Conservation (phyloP, 2,113 vertebrate genomes). For the Bubo scandiacus region DNA sequence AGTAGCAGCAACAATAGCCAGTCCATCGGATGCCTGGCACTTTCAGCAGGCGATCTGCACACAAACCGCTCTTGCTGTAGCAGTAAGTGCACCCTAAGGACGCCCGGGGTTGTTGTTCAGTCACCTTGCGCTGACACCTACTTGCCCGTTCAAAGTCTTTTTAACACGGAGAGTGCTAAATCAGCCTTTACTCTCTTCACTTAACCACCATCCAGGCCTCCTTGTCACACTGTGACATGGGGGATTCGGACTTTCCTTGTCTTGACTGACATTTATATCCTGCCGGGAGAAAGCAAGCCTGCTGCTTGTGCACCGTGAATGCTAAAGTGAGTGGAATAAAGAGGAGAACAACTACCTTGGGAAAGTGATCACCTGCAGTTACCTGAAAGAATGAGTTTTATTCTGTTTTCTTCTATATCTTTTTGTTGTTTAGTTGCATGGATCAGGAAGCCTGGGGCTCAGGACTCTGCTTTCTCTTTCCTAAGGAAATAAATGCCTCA, state of each 20-base stretch:
- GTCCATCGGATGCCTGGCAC: background rate
- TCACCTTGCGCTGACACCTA: conserved; percentile 25
- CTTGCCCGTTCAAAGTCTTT: background rate
- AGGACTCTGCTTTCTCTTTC: background rate
- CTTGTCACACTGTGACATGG: conserved; percentile 1
- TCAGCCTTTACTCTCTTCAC: background rate
- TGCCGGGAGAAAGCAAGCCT: conserved; percentile 1
- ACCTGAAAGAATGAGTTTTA: background rate
- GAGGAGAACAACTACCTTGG: background rate
- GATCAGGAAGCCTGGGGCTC: background rate
- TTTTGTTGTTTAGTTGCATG: background rate
- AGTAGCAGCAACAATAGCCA: background rate
- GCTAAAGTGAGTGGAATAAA: conserved; percentile 27
- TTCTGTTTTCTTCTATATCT: background rate
- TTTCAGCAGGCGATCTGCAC: background rate
- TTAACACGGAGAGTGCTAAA: background rate
- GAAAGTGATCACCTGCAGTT: background rate
- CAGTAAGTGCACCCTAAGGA: background rate
- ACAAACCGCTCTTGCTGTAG: background rate
- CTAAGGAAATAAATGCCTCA: background rate
- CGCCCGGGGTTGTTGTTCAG: background rate
- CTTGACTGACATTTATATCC: conserved; percentile 63
- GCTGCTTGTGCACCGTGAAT: background rate
- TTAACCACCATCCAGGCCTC: conserved; percentile 1
- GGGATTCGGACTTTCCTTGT: conserved; percentile 42